Conservation (phyloP, 2,888 invertebrate genomes). For the Meteorus cinctellus region DNA sequence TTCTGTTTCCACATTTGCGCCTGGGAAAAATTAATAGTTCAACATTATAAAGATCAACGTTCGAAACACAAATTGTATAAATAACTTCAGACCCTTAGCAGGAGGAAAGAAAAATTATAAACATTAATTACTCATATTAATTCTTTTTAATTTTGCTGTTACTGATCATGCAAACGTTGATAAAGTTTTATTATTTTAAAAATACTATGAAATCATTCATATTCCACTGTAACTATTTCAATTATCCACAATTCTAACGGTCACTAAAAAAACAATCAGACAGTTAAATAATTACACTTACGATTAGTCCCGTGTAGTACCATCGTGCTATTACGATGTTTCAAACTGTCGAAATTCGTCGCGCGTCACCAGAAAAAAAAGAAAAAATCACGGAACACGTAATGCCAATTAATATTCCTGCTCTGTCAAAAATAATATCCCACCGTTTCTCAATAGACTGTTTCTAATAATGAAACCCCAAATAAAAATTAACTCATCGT, state of each 20-base stretch:
- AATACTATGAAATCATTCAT: too few species aligned
- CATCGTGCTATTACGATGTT: conserved; percentile 62
- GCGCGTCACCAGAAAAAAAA: conserved; percentile 23
- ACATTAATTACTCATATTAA: too few species aligned
- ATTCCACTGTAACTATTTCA: too few species aligned
- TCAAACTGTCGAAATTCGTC: conserved; percentile 33
- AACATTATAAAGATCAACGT: too few species aligned
- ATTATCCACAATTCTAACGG: background rate
- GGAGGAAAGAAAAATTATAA: too few species aligned
- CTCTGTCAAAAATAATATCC: background rate
- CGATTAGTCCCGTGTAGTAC: conserved; percentile 72
- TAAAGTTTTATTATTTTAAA: too few species aligned
- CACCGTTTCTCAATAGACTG: background rate
- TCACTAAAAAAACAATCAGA: background rate
- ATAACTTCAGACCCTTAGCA: too few species aligned
- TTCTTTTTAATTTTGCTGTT: too few species aligned
- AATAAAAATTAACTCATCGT: background rate
- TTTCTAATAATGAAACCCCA: background rate
- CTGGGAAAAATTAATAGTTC: too few species aligned
- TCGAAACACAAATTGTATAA: too few species aligned
- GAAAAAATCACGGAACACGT: conserved; percentile 13
- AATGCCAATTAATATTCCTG: background rate
- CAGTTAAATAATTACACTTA: conserved; percentile 61
- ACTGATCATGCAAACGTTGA: too few species aligned
- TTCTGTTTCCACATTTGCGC: too few species aligned